Base-by-base conservation (phyloP, 2,888 invertebrate genomes). In the Apamea anceps region DNA sequence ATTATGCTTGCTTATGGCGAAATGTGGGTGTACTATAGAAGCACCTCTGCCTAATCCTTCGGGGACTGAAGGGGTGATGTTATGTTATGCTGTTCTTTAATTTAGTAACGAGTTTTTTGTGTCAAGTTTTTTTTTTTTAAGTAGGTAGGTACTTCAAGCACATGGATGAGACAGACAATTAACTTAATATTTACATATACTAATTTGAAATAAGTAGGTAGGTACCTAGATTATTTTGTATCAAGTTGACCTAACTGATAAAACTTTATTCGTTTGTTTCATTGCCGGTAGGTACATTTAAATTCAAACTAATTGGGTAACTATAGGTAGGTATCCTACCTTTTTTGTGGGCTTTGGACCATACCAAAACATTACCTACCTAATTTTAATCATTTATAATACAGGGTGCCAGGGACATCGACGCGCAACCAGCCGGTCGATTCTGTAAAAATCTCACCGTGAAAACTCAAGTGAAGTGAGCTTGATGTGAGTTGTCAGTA, bases 321-420 rank as follows among this genome's bases (percentile, higher is more conserved):
- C 12, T 37, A 66, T 42, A 54, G 21, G 21, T 10, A 13, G 25
- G 1, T 37, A 10, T 32, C 15, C 45, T 68, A 28, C 0, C 10
- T 45, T 45, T 68, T 67, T 68, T 68, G n/a, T 45, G 45, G n/a
- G 67, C 67, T 66, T 66, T 25, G 25, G 37, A 37, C 37, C 37
- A 37, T 37, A 37, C 37, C 3, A 42, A 37, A 25, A 25, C 37
- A 66, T 37, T 37, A 37, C 37, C 15, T 42, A n/a, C 15, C 1
- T 67, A 15, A 42, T n/a, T n/a, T n/a, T 66, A 66, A 37, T 37
- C 37, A 37, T 37, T 37, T 37, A 37, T 37, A 37, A 37, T 42
- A 42, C 42, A 42, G 42, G 42, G 45, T 10, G 45, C 12, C 12
- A 45, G 45, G 45, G 42, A 7, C 42, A 42, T 42, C 3, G 42